Percentiles rank a stretch among this genome's conserved stretches.
These are phyloP conservation scores for Bombus sylvicola DNA, from an alignment of 1,140 invertebrate genomes.

Conservation along the genomic window DNA sequence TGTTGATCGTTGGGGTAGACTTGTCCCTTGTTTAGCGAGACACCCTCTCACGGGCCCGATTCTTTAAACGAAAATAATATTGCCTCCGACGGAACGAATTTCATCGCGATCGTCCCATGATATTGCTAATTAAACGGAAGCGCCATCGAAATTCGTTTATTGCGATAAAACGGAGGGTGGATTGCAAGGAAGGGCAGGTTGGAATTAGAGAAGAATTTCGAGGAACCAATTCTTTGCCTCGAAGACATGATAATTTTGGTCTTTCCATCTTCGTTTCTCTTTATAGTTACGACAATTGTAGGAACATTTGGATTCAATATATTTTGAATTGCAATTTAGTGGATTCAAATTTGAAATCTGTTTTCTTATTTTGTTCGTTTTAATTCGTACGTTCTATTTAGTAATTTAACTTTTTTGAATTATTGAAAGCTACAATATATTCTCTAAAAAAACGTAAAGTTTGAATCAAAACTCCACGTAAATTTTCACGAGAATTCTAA, in stretches of 20 bases:
- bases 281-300: too few species aligned
- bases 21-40: slow-evolving; percentile 37
- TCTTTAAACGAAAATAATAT: slow-evolving; percentile 46
- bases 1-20: neutral
- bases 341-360: neutral
- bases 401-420: too few species aligned
- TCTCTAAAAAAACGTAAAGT: too few species aligned
- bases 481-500: too few species aligned
- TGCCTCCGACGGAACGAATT: neutral
- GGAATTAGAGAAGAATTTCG: neutral
- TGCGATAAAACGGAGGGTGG: neutral
- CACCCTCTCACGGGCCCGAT: slow-evolving; percentile 22
- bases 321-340: neutral
- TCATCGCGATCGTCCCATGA: slow-evolving; percentile 4
- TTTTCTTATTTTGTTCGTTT: neutral
- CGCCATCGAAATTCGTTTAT: slow-evolving; percentile 40
- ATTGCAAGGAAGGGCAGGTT: neutral
- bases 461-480: too few species aligned
- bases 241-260: neutral
- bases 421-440: too few species aligned
- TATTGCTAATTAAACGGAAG: slow-evolving; percentile 42
- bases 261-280: neutral
- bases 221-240: neutral
- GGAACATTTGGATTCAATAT: neutral
- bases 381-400: neutral